A percentile compares a stretch with the other conserved stretches of the same genome.
These are phyloP conservation scores for Himalopsyche tibetana DNA, from an alignment of 2,888 invertebrate genomes.

Conservation along the genomic window DNA sequence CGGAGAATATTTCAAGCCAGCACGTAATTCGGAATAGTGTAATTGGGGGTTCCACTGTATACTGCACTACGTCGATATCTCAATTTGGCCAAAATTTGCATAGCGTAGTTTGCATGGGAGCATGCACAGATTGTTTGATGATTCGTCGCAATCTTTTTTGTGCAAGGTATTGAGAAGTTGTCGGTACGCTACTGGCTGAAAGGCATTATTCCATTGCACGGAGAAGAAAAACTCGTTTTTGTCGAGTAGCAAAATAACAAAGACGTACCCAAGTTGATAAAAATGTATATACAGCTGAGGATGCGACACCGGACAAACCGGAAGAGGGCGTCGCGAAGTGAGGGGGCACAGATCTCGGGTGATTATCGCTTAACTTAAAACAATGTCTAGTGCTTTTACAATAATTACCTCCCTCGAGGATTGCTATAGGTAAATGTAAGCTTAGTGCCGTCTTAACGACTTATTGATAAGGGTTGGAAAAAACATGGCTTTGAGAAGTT, in stretches of 20 bases:
- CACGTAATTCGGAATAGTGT: too few species aligned
- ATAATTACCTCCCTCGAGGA: slow-evolving; percentile 32
- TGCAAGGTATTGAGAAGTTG: too few species aligned
- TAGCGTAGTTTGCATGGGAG: too few species aligned
- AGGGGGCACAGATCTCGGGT: slow-evolving; percentile 10
- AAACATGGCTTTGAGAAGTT: background rate
- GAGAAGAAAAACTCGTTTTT: slow-evolving; percentile 58
- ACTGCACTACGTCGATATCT: too few species aligned
- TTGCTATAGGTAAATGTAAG: background rate
- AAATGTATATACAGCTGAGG: slow-evolving; percentile 37
- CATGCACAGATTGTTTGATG: too few species aligned
- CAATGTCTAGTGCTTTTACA: slow-evolving; percentile 38
- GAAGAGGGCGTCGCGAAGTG: slow-evolving; percentile 9
- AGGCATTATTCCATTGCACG: slow-evolving; percentile 53
- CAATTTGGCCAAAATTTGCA: too few species aligned
- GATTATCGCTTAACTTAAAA: slow-evolving; percentile 38
- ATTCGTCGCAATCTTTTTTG: too few species aligned
- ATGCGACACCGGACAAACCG: slow-evolving; percentile 46
- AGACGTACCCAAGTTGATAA: slow-evolving; percentile 48
- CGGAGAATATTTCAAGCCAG: too few species aligned
- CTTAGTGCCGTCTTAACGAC: slow-evolving; percentile 25
- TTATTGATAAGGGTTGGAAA: slow-evolving; percentile 17
- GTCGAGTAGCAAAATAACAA: slow-evolving; percentile 51
- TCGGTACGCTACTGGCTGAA: slow-evolving; percentile 14
- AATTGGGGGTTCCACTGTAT: too few species aligned